Percentiles rank a stretch among this genome's conserved stretches.
Conservation (phyloP, 64 coral and sea anemone species). For the Acropora tenuis region DNA sequence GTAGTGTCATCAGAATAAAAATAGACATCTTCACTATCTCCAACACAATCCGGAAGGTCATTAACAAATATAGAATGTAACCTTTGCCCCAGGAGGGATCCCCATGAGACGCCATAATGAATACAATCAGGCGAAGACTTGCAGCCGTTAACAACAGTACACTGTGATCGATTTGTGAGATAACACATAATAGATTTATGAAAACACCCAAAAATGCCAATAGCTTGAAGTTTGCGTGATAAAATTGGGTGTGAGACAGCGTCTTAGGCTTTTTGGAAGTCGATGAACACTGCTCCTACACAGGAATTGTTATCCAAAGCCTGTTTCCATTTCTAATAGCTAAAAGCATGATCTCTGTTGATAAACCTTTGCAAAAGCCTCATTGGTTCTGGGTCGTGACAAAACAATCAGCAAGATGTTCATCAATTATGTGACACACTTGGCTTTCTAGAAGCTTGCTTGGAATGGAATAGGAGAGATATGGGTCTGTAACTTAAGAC, state of each 20-base stretch:
- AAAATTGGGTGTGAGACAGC: no score
- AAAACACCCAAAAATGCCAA: no score
- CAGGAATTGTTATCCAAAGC: no score
- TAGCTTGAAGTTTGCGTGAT: no score
- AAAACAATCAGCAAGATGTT: no score
- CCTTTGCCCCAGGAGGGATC: not conserved
- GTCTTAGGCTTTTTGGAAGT: no score
- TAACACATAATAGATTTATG: no score
- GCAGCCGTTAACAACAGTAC: not conserved
- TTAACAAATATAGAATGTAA: not conserved
- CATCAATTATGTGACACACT: not conserved
- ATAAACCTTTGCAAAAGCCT: not conserved
- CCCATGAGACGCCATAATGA: not conserved
- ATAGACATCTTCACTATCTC: not conserved
- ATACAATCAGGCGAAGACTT: not conserved
- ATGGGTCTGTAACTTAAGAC: conserved; percentile 21
- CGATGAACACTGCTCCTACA: no score
- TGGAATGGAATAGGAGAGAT: not conserved
- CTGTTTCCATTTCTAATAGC: no score
- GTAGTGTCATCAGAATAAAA: not conserved
- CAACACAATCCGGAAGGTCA: not conserved
- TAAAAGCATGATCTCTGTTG: no score
- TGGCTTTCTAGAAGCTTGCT: conserved; percentile 22
- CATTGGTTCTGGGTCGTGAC: conserved; percentile 1
- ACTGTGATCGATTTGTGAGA: no score